Conservation (phyloP, 2,888 invertebrate genomes). For the Carcina quercana region DNA sequence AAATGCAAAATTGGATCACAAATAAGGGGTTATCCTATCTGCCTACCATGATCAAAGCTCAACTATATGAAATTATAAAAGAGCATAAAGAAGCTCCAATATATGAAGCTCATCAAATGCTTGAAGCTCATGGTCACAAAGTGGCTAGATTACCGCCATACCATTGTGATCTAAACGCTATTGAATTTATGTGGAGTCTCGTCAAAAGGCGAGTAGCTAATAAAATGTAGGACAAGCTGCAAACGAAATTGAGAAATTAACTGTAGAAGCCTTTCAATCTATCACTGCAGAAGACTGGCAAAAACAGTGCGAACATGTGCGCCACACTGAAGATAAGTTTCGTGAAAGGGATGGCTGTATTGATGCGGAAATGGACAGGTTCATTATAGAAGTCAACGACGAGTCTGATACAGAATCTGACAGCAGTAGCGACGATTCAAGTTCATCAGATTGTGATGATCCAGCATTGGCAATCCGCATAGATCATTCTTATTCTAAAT, state of each 20-base stretch:
- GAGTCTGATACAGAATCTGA: too few species aligned
- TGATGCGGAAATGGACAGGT: too few species aligned
- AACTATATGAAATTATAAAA: constrained; percentile 7
- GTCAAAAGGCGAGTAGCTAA: constrained; percentile 3
- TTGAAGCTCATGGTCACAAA: constrained; percentile 2
- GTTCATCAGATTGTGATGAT: too few species aligned
- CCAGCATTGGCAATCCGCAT: too few species aligned
- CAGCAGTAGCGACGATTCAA: too few species aligned
- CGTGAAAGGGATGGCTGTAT: too few species aligned
- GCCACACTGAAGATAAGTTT: too few species aligned
- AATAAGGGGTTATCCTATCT: too few species aligned
- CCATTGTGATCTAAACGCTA: constrained; percentile 5
- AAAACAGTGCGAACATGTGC: constrained; percentile 3
- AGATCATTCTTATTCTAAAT: too few species aligned
- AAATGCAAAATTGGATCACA: too few species aligned
- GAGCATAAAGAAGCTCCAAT: constrained; percentile 1
- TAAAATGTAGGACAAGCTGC: constrained; percentile 4
- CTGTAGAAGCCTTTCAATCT: constrained; percentile 2
- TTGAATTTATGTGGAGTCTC: constrained; percentile 6
- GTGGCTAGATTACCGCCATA: constrained; percentile 4
- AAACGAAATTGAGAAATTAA: constrained; percentile 1
- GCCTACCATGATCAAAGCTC: too few species aligned
- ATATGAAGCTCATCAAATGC: constrained; percentile 3
- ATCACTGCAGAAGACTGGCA: constrained; percentile 3
- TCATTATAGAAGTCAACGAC: too few species aligned